phyloP scores from a whole-genome alignment of 2,888 invertebrate species.

The Psylliodes chrysocephalus region DNA sequence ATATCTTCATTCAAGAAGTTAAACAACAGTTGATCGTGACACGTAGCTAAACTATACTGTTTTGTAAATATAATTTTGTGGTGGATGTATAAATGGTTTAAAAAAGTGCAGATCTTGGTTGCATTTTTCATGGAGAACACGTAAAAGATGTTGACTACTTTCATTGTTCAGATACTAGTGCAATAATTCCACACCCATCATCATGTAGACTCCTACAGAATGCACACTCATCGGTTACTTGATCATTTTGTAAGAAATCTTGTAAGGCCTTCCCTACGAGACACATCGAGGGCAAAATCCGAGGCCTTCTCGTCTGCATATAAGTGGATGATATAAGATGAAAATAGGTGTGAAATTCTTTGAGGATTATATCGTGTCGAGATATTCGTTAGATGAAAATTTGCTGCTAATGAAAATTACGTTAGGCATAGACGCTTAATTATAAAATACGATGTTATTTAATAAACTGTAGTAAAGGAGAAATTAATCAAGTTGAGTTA shows the following conservation, averaged over 20 bases:
- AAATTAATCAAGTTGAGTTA: too few relatives aligned
- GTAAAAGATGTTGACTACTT: too few relatives aligned
- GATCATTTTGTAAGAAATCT: conserved; percentile 38
- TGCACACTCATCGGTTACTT: not conserved
- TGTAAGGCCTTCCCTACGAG: conserved; percentile 15
- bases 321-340: conserved; percentile 56
- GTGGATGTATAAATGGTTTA: too few relatives aligned
- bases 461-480: too few relatives aligned
- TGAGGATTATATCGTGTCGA: conserved; percentile 51
- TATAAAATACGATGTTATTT: too few relatives aligned
- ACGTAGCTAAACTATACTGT: not conserved
- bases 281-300: not conserved
- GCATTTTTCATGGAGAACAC: too few relatives aligned
- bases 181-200: not conserved
- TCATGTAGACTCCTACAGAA: not conserved
- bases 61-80: too few relatives aligned
- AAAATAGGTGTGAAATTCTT: conserved; percentile 61
- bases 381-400: not conserved
- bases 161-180: too few relatives aligned
- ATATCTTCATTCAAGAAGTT: not conserved
- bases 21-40: not conserved
- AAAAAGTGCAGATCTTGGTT: too few relatives aligned
- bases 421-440: too few relatives aligned
- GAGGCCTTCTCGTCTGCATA: conserved; percentile 52
- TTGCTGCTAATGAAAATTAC: not conserved